Conservation (phyloP, 2,888 invertebrate species). For the Machimus rusticus region DNA sequence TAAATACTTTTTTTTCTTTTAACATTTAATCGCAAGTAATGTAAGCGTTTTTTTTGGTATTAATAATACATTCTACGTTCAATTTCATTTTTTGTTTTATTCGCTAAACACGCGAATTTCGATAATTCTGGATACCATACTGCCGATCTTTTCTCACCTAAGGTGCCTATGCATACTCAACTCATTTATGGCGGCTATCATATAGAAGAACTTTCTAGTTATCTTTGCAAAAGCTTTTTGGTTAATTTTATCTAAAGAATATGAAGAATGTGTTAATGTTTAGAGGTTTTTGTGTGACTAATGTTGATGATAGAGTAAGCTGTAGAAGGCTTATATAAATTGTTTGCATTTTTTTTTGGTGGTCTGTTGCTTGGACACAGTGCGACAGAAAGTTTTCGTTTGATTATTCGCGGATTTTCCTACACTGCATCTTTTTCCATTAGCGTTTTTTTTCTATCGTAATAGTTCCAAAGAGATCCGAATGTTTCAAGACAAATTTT, state of each 20-base stretch:
- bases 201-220: not conserved
- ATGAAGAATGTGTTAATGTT: not conserved
- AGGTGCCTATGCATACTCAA: not conserved
- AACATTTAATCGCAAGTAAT: not conserved
- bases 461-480: too few species aligned
- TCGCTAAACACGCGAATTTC: not conserved
- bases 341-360: not conserved
- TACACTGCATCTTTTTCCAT: too few species aligned
- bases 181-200: not conserved
- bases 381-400: not conserved
- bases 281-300: not conserved
- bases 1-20: not conserved
- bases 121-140: not conserved
- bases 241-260: not conserved
- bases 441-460: too few species aligned
- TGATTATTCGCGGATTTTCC: not conserved
- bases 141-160: not conserved
- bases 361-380: not conserved
- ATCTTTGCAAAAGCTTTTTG: not conserved
- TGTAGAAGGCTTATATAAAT: not conserved
- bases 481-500: too few species aligned
- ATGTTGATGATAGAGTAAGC: not conserved
- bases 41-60: slow-evolving; percentile 11
- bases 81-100: not conserved
- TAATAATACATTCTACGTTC: not conserved